A percentile compares a stretch with the other conserved stretches of the same genome.
phyloP scores from a whole-genome alignment of 2,888 invertebrate genomes.

The Geotrupes spiniger region DNA sequence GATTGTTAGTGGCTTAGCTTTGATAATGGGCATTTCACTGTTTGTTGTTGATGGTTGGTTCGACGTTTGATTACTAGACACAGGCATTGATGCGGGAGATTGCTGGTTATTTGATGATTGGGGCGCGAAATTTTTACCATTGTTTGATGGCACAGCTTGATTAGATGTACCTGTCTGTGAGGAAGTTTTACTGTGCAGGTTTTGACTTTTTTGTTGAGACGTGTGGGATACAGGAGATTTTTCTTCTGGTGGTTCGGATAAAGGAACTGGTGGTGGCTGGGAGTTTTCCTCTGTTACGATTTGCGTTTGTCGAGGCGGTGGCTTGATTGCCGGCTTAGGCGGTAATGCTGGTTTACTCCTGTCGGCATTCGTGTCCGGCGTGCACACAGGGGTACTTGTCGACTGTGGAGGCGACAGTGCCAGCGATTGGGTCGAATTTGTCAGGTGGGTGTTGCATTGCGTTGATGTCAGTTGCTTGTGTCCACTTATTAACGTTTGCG shows the following conservation, averaged over 20 bases:
- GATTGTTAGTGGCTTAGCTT: conserved; percentile 80
- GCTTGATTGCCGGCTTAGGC: conserved; percentile 74
- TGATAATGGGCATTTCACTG: conserved; percentile 57
- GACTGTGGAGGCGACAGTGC: conserved; percentile 58
- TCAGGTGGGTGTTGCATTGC: conserved; percentile 22
- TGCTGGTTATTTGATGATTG: neutral
- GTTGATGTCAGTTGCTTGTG: conserved; percentile 43
- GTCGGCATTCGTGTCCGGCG: conserved; percentile 55
- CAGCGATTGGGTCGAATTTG: conserved; percentile 35
- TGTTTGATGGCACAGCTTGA: conserved; percentile 6
- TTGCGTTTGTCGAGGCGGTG: conserved; percentile 55
- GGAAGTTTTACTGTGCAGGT: conserved; percentile 6
- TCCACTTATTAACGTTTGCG: conserved; percentile 60
- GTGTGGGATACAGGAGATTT: conserved; percentile 21
- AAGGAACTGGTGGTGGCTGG: conserved; percentile 56
- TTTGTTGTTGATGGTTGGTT: neutral
- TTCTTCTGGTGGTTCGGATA: conserved; percentile 43
- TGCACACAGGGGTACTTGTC: conserved; percentile 59
- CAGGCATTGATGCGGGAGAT: conserved; percentile 18
- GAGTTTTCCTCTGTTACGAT: conserved; percentile 39
- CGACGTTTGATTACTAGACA: conserved; percentile 12
- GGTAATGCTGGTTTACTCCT: conserved; percentile 75
- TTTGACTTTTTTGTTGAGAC: conserved; percentile 19
- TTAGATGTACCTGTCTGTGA: conserved; percentile 4
- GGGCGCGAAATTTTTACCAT: neutral